Evolutionary conservation across 2,888 invertebrate species (phyloP).

Genomic region (Hetaerina titia): DNA sequence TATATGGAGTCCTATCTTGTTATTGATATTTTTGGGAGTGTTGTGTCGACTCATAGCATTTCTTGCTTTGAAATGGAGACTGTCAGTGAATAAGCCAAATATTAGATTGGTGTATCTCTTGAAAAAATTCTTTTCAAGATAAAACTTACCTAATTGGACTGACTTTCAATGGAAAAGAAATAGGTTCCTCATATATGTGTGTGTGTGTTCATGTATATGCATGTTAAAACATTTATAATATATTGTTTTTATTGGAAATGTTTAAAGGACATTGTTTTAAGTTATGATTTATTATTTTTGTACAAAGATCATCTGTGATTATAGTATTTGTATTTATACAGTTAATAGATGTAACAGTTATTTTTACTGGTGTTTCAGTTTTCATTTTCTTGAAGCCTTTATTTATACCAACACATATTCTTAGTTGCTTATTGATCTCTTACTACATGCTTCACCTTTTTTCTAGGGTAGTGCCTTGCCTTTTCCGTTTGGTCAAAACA

Average conservation of each 20-base stretch:
- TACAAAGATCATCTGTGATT: conserved; percentile 1
- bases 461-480: too few relatives aligned
- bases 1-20: conserved; percentile 55
- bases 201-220: too few relatives aligned
- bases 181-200: neutral
- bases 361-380: neutral
- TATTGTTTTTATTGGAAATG: too few relatives aligned
- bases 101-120: conserved; percentile 58
- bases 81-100: conserved; percentile 47
- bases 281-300: conserved; percentile 3
- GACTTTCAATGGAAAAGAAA: neutral
- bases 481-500: too few relatives aligned
- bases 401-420: too few relatives aligned
- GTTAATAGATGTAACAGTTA: neutral
- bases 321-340: neutral
- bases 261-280: neutral
- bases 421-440: too few relatives aligned
- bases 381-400: neutral
- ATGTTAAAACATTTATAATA: too few relatives aligned
- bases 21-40: conserved; percentile 33
- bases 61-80: conserved; percentile 54
- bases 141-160: neutral
- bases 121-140: conserved; percentile 55
- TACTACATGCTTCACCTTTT: too few relatives aligned
- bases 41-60: conserved; percentile 33